Conservation (phyloP, 2,113 vertebrate genomes). For the Zootoca vivipara region DNA sequence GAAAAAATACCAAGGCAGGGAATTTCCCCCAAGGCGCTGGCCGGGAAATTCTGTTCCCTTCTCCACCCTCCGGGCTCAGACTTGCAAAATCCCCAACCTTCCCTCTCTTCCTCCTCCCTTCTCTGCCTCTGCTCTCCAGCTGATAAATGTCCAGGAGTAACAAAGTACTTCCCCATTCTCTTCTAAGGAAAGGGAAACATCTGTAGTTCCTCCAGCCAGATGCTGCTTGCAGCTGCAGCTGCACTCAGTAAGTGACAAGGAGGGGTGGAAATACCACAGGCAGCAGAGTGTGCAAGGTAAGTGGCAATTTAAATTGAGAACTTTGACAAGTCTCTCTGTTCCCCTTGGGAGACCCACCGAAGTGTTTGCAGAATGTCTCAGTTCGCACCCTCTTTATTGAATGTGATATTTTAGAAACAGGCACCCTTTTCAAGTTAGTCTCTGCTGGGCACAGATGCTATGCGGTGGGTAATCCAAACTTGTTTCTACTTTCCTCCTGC, state of each 20-base stretch:
- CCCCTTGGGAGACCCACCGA: not conserved
- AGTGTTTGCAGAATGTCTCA: no score
- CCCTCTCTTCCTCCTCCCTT: not conserved
- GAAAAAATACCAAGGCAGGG: conserved; percentile 43
- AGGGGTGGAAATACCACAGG: no score
- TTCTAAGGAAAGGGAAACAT: not conserved
- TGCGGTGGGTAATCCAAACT: not conserved
- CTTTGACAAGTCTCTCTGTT: not conserved
- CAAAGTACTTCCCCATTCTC: not conserved
- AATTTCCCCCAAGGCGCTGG: conserved; percentile 51
- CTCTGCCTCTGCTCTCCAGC: not conserved
- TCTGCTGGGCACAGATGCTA: not conserved
- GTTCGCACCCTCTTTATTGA: not conserved
- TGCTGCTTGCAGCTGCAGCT: not conserved
- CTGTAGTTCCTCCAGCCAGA: conserved; percentile 5
- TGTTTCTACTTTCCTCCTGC: not conserved
- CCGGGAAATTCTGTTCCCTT: conserved; percentile 44
- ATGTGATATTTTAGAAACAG: not conserved
- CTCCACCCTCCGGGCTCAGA: accelerated
- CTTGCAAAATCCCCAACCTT: conserved; percentile 54
- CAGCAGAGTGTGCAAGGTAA: conserved; percentile 46
- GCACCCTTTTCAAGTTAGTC: not conserved
- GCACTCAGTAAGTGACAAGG: not conserved
- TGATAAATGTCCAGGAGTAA: conserved; percentile 45
- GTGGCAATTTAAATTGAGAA: conserved; percentile 21